phyloP scores from a whole-genome alignment of 2,888 invertebrate genomes.

The Cantharis rufa region DNA sequence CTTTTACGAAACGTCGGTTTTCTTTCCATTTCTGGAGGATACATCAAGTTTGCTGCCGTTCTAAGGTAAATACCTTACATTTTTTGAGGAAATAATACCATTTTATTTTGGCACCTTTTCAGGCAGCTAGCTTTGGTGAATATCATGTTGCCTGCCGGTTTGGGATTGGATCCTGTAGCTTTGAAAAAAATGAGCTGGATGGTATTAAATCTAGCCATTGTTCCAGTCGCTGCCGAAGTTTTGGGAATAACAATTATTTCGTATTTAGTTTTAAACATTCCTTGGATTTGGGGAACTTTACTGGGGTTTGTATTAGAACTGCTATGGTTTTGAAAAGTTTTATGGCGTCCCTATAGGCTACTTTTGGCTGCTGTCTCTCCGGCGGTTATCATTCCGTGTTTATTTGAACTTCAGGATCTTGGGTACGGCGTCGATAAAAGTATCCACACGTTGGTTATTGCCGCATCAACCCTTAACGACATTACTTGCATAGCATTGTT shows the following conservation, averaged over 20 bases:
- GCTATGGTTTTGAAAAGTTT: conserved; percentile 41
- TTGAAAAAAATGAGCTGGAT: conserved; percentile 61
- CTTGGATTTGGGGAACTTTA: conserved; percentile 65
- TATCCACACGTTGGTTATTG: conserved; percentile 74
- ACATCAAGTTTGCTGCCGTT: conserved; percentile 56
- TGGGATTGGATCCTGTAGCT: conserved; percentile 65
- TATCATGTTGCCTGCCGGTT: conserved; percentile 67
- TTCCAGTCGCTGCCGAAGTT: conserved; percentile 65
- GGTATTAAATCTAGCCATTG: conserved; percentile 61
- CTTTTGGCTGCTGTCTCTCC: conserved; percentile 72
- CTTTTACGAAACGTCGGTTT: conserved; percentile 58
- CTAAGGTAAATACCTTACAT: conserved; percentile 54
- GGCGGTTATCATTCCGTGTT: conserved; percentile 73
- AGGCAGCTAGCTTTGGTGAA: conserved; percentile 67
- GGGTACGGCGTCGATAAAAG: conserved; percentile 73
- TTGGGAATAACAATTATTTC: conserved; percentile 58
- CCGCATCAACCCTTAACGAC: conserved; percentile 74
- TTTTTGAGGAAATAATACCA: neutral
- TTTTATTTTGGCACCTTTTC: conserved; percentile 4
- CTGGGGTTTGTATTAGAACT: conserved; percentile 51
- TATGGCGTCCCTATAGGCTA: conserved; percentile 54
- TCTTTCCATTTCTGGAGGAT: conserved; percentile 55
- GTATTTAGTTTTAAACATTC: conserved; percentile 61
- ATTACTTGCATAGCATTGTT: conserved; percentile 76
- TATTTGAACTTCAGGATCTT: conserved; percentile 65